These are phyloP conservation scores for Pemphigus obesinymphae DNA, from an alignment of 1,140 invertebrate genomes.

Conservation along the genomic window DNA sequence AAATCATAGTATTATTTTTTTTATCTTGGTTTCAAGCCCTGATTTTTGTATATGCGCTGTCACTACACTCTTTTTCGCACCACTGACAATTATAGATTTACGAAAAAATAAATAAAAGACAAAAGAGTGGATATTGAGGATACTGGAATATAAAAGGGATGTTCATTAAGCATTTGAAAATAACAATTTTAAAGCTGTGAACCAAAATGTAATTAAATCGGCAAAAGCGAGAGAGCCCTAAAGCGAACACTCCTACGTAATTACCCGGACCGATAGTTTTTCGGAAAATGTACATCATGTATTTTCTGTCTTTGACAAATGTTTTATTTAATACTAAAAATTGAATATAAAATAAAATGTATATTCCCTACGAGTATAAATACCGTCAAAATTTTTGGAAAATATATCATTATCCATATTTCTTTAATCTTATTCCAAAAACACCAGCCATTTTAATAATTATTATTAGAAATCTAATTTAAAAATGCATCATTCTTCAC, in stretches of 20 bases:
- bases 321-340: background rate
- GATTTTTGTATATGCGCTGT: too few relatives aligned
- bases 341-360: background rate
- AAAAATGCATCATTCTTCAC: too few relatives aligned
- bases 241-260: background rate
- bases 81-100: background rate
- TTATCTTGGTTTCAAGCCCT: too few relatives aligned
- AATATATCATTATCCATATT: background rate
- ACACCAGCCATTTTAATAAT: too few relatives aligned
- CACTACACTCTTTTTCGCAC: too few relatives aligned
- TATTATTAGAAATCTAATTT: too few relatives aligned
- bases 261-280: background rate
- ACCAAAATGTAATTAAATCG: slow-evolving; percentile 33
- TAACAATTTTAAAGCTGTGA: slow-evolving; percentile 25
- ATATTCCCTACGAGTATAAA: background rate
- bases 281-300: background rate
- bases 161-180: slow-evolving; percentile 23
- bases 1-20: too few relatives aligned
- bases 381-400: too few relatives aligned
- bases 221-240: background rate
- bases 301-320: slow-evolving; percentile 4
- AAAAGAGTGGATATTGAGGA: background rate
- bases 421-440: background rate
- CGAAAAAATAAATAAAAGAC: background rate
- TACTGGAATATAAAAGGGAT: background rate